Conservation (phyloP, 2,797 vertebrate genomes). For the Mycteria americana region DNA sequence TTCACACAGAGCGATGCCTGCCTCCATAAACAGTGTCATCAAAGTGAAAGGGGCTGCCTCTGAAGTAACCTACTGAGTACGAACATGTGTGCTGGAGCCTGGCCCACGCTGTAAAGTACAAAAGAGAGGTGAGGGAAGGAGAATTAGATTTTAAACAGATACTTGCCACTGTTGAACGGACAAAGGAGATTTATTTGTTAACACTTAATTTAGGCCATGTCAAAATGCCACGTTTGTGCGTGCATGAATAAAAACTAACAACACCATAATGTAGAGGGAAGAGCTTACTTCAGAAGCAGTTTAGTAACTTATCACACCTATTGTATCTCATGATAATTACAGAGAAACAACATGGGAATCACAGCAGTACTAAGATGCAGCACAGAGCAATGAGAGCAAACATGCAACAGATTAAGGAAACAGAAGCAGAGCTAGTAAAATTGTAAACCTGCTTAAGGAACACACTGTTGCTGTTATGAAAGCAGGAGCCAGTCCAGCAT, state of each 20-base stretch:
- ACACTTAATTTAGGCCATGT: slow-evolving; percentile 50
- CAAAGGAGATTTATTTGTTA: slow-evolving; percentile 58
- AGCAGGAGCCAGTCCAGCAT: background rate
- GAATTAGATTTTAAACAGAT: slow-evolving; percentile 60
- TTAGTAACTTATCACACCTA: slow-evolving; percentile 33
- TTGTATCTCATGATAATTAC: background rate
- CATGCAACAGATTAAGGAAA: background rate
- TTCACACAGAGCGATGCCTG: slow-evolving; percentile 52
- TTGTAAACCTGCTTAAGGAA: background rate
- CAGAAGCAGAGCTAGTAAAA: slow-evolving; percentile 16
- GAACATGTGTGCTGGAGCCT: slow-evolving; percentile 65
- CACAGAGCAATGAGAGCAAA: background rate
- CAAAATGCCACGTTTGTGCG: background rate
- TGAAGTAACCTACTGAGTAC: slow-evolving; percentile 61
- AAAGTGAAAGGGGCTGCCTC: slow-evolving; percentile 59
- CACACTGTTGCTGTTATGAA: background rate
- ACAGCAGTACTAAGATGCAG: background rate
- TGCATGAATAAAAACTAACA: background rate
- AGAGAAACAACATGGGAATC: background rate
- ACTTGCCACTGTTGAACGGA: slow-evolving; percentile 45
- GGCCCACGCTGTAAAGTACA: slow-evolving; percentile 58
- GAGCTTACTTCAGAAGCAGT: background rate
- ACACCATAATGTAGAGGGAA: background rate
- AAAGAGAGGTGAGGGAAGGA: slow-evolving; percentile 64
- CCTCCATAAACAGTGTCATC: slow-evolving; percentile 68